Evolutionary conservation across 2,113 vertebrate genomes (phyloP), one percentile per base, ranked within the genome.

Genomic region (Taurulus bubalis): DNA sequence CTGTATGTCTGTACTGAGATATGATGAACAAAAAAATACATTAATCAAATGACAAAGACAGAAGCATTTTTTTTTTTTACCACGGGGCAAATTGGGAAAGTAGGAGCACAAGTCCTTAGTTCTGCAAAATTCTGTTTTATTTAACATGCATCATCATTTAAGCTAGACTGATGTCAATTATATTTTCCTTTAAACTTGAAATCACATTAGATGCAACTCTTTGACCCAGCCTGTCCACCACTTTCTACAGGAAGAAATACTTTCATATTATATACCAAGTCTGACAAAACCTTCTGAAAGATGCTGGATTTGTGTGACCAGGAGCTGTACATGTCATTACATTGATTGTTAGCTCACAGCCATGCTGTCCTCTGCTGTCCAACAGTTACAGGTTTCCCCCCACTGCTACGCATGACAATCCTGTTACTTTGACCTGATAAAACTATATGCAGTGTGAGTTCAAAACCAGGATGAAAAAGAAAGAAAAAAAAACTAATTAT

Each of bases 371-470:
- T 84, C 89, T 93, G 59, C 82, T 89, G 92, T 73, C 70, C 20
- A 62, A 32, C 7, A 65, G 20, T 20, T 38, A 45, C 18, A 75
- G 49, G 4, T 16, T 30, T n/a, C 2, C n/a, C 58, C 15, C 14
- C 51, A 18, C 11, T 28, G 36, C 16, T 75, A n/a, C 34, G 80
- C 38, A 36, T 75, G 55, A 26, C 20, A 20, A 51, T 60, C 47
- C 62, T 59, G 30, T 82, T 88, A 93, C 94, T 92, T 92, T 93
- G 93, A 93, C 94, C 91, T 90, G 81, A 86, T 90, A 90, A 93
- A 85, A 80, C 73, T 85, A 59, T 58, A 85, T 51, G 53, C 53
- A 71, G 55, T 71, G 36, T 47, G 71, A 87, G 91, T 92, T 94
- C 87, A 91, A 86, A 93, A 93, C 53, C 87, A 89, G 87, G 87